These are phyloP conservation scores for Dicrurus megarhynchus DNA, from an alignment of 2,113 vertebrate species.

Conservation along the genomic window DNA sequence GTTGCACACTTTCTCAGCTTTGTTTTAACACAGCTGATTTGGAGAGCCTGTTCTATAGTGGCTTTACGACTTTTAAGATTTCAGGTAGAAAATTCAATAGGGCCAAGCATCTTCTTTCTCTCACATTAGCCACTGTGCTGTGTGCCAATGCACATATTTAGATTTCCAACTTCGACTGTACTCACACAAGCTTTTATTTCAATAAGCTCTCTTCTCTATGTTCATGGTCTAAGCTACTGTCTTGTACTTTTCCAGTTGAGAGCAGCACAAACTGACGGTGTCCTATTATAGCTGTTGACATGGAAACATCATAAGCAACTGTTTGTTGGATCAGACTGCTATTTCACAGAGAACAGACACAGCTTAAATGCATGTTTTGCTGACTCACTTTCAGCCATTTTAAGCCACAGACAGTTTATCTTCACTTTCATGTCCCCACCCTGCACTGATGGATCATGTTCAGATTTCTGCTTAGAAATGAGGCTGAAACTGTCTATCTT, in stretches of 20 bases:
- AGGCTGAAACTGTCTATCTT: not conserved
- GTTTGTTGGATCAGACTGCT: not conserved
- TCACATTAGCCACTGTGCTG: not conserved
- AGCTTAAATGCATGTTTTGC: constrained; percentile 26
- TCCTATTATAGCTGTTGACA: constrained; percentile 31
- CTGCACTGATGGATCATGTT: not conserved
- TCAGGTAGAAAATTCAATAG: not conserved
- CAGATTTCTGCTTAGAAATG: not conserved
- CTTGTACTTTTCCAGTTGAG: constrained; percentile 8
- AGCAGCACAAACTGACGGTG: not conserved
- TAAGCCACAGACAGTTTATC: constrained; percentile 23
- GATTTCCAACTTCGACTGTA: not conserved
- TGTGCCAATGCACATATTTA: not conserved
- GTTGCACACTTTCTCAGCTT: not conserved
- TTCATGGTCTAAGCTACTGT: not conserved
- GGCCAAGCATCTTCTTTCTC: not conserved
- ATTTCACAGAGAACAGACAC: not conserved
- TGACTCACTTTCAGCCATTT: constrained; percentile 55
- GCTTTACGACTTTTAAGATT: not conserved
- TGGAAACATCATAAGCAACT: constrained; percentile 31
- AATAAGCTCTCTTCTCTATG: not conserved
- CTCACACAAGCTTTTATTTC: not conserved
- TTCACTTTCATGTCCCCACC: not conserved
- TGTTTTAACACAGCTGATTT: not conserved
- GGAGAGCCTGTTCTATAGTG: not conserved